Base-by-base conservation (phyloP, 2,888 invertebrate species). In the Andricus curvator region DNA sequence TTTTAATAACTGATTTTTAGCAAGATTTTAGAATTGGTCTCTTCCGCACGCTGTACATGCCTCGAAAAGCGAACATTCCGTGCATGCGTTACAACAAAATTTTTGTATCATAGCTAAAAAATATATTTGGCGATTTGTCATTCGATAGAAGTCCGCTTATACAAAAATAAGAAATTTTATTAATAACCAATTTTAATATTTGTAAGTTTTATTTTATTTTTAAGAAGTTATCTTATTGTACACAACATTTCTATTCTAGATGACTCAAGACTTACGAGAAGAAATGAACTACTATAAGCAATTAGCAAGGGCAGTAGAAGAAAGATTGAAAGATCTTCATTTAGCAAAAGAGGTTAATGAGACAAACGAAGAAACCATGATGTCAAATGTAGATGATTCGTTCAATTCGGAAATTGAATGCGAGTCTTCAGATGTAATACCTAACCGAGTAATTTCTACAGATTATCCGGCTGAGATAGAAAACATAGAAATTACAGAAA, bases 241-340 rank as follows among this genome's bases (percentile, higher is more conserved):
- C 51, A n/a, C 3, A 20, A 20, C 5, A 51, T 51, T 20, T 51
- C 13, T 51, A 6, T 93, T 94, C 78, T 91, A 96, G 96, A 94
- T 96, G 90, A 96, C 95, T 17, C 94, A 94, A 84, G 94, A 95
- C 91, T 94, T 94, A 84, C 93, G 94, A 41, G 93, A 94, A 88
- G 95, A 96, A 93, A 95, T 96, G 94, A 94, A 94, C 86, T 94
- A 94, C 85, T 96, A 96, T 90, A 95, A 94, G 90, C 93, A 95
- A 70, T 92, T 96, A 81, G 96, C 97, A 0, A 93, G 95, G 81
- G 94, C 95, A 88, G 93, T 95, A 8, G 96, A 96, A 89, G 94
- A 94, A 87, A 93, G 94, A 77, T 93, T 95, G 81, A 92, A 93
- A 78, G 80, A 78, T 65, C 82, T 89, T 11, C 86, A 87, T 82